Conservation (phyloP, 2,888 invertebrate species). For the Metallyticus violacea region DNA sequence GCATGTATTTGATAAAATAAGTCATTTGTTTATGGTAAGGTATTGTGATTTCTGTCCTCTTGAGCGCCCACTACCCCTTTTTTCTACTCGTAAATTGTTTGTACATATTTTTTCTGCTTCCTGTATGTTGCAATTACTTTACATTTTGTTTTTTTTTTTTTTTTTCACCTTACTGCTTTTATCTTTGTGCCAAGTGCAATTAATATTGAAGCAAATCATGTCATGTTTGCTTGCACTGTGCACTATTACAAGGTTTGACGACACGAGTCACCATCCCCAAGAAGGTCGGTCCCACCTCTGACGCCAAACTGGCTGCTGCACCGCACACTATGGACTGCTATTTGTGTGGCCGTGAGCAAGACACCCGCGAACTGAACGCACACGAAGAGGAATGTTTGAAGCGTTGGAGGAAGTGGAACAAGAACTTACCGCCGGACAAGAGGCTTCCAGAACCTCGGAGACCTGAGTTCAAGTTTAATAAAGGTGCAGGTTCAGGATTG, state of each 20-base stretch:
- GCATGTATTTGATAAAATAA: no score
- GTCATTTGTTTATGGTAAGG: no score
- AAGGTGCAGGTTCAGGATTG: background rate
- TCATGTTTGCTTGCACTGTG: background rate
- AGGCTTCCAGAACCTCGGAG: slow-evolving; percentile 53
- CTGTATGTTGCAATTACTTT: no score
- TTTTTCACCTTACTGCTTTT: background rate
- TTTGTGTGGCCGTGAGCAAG: slow-evolving; percentile 64
- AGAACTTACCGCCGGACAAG: slow-evolving; percentile 53
- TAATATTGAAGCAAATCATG: background rate
- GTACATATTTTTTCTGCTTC: no score
- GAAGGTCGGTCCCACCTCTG: background rate
- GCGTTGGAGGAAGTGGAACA: slow-evolving; percentile 60
- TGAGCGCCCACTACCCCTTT: no score
- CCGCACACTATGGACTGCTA: slow-evolving; percentile 51
- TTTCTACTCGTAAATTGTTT: no score
- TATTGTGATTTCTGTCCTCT: no score
- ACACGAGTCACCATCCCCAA: background rate
- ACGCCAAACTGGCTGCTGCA: background rate
- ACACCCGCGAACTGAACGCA: slow-evolving; percentile 58
- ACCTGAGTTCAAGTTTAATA: slow-evolving; percentile 20
- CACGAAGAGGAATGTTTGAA: slow-evolving; percentile 66
- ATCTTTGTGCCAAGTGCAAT: background rate
- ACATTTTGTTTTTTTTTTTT: no score
- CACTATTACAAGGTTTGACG: background rate